phyloP scores from a whole-genome alignment of 2,797 vertebrate species.

The Tinamus major region DNA sequence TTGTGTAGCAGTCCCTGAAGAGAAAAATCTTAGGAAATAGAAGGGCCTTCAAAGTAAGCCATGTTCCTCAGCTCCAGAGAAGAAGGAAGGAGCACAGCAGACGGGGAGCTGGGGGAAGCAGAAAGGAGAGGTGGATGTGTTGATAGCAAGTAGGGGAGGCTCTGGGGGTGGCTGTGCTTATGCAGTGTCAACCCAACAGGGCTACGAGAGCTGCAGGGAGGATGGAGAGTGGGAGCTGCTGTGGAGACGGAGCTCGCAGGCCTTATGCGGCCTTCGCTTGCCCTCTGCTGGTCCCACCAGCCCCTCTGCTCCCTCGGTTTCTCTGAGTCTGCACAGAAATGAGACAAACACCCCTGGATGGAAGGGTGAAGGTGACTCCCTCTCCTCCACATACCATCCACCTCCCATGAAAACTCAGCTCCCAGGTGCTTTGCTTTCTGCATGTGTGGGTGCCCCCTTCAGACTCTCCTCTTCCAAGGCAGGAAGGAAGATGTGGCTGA shows the following conservation, averaged over 20 bases:
- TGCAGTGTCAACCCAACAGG: too few species aligned
- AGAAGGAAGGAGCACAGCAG: not conserved
- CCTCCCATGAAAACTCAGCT: not conserved
- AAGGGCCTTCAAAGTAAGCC: not conserved
- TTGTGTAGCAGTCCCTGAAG: too few species aligned
- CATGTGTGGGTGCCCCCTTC: not conserved
- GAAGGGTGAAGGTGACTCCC: too few species aligned
- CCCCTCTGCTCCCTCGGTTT: not conserved
- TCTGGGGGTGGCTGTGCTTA: too few species aligned
- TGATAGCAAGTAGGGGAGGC: not conserved
- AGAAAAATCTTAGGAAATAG: too few species aligned
- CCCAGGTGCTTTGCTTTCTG: not conserved
- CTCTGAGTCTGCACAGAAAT: too few species aligned
- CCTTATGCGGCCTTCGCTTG: not conserved
- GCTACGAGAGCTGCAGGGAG: too few species aligned
- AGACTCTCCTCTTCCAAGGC: too few species aligned
- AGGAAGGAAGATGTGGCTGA: too few species aligned
- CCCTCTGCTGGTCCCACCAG: slow-evolving; percentile 29
- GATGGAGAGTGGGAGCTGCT: not conserved
- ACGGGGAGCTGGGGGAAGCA: not conserved
- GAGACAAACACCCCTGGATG: too few species aligned
- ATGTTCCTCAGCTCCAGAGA: not conserved
- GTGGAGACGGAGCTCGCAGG: not conserved
- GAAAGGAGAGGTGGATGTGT: not conserved
- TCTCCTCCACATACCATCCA: not conserved